These are phyloP conservation scores for Prosapia bicincta DNA, from an alignment of 2,888 invertebrate species.

Conservation along the genomic window DNA sequence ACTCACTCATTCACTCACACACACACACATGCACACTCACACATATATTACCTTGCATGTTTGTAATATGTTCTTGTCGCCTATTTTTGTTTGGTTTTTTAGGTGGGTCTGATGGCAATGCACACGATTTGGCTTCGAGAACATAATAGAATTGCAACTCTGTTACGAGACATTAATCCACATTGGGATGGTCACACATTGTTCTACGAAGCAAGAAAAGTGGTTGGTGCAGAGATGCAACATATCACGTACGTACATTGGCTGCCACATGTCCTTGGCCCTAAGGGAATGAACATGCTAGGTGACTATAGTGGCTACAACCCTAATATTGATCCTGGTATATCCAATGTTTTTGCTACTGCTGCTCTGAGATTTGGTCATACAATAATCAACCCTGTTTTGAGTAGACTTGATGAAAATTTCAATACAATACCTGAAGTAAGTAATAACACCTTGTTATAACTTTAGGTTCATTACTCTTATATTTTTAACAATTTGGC, in stretches of 20 bases:
- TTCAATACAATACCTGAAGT: slow-evolving; percentile 81
- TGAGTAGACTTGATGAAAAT: slow-evolving; percentile 77
- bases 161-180: slow-evolving; percentile 75
- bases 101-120: slow-evolving; percentile 73
- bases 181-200: slow-evolving; percentile 93
- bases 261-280: slow-evolving; percentile 85
- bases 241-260: slow-evolving; percentile 92
- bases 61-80: too few species aligned
- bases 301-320: slow-evolving; percentile 83
- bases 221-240: slow-evolving; percentile 94
- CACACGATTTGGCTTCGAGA: slow-evolving; percentile 89
- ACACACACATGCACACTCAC: too few species aligned
- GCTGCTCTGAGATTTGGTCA: slow-evolving; percentile 97
- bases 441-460: too few species aligned
- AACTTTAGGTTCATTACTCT: too few species aligned
- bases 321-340: slow-evolving; percentile 73
- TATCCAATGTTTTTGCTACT: slow-evolving; percentile 95
- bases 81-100: neutral
- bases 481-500: too few species aligned
- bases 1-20: too few species aligned
- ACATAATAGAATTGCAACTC: slow-evolving; percentile 86
- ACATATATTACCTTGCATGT: too few species aligned
- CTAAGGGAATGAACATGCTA: slow-evolving; percentile 65
- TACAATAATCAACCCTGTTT: slow-evolving; percentile 89
- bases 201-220: slow-evolving; percentile 85